Evolutionary conservation across 2,113 vertebrate species (phyloP), one percentile per base, ranked within the genome.

Genomic region (Thalassoma bifasciatum): DNA sequence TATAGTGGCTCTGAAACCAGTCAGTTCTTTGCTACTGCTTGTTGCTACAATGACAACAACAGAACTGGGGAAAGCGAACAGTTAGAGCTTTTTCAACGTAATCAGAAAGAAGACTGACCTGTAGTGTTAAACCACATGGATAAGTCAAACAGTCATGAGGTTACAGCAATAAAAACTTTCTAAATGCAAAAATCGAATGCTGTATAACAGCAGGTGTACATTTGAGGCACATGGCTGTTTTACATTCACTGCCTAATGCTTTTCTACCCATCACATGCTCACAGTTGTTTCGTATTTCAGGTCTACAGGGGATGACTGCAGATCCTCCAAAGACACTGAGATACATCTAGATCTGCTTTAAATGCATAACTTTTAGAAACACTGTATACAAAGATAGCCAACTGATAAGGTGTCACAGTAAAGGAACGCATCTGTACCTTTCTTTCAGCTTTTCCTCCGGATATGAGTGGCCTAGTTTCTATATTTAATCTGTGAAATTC

Each of bases 401-500:
- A 84, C n/a, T 68, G 69, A 73, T 73, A 67, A n/a, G 58, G 57
- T 75, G 74, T 63, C 67, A 59, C 11, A 8, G 50, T 65, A 46
- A 49, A 75, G 61, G 51, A 75, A n/a, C n/a, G 34, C 40, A 30
- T 67, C 37, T 61, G 64, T 54, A 77, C 64, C 75, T 66, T 80
- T 80, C 63, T 56, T 65, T 71, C 67, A 62, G 58, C 59, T 22
- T 65, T 70, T 59, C 77, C 66, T 68, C 34, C 68, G 72, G 63
- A 86, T 53, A 82, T 37, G 63, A 76, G 34, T 62, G 81, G 54
- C 87, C 85, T 75, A 66, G 56, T 82, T 91, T 89, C 77, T 63
- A 75, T 69, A 77, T 85, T 83, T 85, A 85, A 77, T 77, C 73
- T 84, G 61, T 72, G 62, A 80, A 83, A 77, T 84, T 38, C 84